Conservation (phyloP, 1,140 invertebrate genomes). For the Trichonephila clavata region DNA sequence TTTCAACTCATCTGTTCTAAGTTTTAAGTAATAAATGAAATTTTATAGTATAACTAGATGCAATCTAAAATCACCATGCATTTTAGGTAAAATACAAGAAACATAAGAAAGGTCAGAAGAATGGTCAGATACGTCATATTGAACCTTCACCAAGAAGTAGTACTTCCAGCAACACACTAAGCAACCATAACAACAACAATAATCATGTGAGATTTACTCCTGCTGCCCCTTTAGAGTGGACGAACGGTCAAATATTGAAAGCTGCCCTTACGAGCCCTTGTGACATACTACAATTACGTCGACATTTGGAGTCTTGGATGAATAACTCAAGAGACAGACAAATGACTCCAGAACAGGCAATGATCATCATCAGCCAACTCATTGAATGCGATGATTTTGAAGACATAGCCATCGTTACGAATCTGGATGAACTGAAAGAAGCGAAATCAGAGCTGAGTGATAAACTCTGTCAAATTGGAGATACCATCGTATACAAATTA, state of each 20-base stretch:
- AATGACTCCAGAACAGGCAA: conserved; percentile 71
- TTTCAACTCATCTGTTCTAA: not conserved
- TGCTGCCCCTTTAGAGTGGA: conserved; percentile 35
- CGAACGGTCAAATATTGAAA: conserved; percentile 91
- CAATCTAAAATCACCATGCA: not conserved
- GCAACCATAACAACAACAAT: conserved; percentile 30
- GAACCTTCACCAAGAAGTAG: not conserved
- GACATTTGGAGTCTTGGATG: conserved; percentile 86
- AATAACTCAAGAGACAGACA: conserved; percentile 89
- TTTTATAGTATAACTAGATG: not conserved
- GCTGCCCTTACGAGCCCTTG: conserved; percentile 94
- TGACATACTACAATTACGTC: conserved; percentile 93
- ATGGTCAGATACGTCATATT: conserved; percentile 79
- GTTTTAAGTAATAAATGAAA: not conserved
- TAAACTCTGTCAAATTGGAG: conserved; percentile 74
- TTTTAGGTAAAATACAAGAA: conserved; percentile 97
- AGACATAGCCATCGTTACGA: conserved; percentile 93
- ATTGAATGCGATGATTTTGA: conserved; percentile 97
- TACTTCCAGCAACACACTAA: conserved; percentile 19
- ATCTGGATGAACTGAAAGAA: conserved; percentile 72
- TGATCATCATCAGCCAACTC: conserved; percentile 80
- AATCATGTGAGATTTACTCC: conserved; percentile 14
- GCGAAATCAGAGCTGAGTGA: conserved; percentile 62
- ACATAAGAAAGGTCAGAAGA: conserved; percentile 90
- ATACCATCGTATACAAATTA: conserved; percentile 93